phyloP scores from a whole-genome alignment of 2,113 vertebrate species.

The Psittacula cyanocephala region DNA sequence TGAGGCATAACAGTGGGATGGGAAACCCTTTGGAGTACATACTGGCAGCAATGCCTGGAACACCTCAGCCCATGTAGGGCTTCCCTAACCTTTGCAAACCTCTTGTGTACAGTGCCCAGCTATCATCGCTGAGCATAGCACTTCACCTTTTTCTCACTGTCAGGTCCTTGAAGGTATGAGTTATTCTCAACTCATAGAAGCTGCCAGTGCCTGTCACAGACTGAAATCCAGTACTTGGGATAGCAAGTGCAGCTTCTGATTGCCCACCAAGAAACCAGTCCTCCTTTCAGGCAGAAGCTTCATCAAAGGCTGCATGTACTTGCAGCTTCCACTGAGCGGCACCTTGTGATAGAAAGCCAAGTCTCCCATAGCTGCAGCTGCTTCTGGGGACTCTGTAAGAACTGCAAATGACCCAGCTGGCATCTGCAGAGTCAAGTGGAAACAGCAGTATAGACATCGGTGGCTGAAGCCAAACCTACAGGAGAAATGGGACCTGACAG shows the following conservation, averaged over 20 bases:
- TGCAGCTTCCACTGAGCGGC: conserved; percentile 21
- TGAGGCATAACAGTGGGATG: not conserved
- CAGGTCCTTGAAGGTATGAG: not conserved
- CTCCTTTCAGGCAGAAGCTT: not conserved
- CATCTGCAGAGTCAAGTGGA: not conserved
- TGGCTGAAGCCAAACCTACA: not conserved
- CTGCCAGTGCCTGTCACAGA: not conserved
- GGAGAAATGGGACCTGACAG: not conserved
- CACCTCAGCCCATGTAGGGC: not conserved
- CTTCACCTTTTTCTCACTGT: not conserved
- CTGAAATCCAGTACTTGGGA: not conserved
- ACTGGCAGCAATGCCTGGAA: not conserved
- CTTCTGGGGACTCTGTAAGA: not conserved
- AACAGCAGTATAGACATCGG: not conserved
- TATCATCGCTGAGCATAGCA: not conserved
- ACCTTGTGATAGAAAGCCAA: not conserved
- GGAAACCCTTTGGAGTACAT: not conserved
- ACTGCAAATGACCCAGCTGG: not conserved
- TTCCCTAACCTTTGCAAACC: not conserved
- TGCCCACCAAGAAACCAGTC: not conserved
- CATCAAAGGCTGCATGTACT: not conserved
- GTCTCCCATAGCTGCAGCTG: not conserved
- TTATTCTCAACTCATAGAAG: not conserved
- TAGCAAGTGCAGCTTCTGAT: not conserved
- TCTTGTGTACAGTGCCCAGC: not conserved